Evolutionary conservation across 2,888 invertebrate species (phyloP), one percentile per base, ranked within the genome.

Genomic region (Escarpia spicata): DNA sequence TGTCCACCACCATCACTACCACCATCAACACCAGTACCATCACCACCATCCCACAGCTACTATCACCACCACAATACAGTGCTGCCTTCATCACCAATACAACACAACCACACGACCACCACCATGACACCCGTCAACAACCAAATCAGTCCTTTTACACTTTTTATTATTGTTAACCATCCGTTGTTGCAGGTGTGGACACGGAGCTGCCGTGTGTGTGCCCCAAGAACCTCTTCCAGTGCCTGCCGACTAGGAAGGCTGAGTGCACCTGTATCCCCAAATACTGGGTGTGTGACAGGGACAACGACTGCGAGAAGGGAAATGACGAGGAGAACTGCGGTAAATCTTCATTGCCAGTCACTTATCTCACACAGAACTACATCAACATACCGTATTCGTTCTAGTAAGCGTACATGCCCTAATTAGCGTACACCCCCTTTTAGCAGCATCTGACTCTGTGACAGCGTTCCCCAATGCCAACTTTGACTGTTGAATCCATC

Each of bases 191-290:
- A 75, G 75, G 75, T n/a, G 75, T 75, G 75, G 75, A 26, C 26
- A 75, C 75, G 19, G 75, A 75, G 75, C 26, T n/a, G 75, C 75
- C 75, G 19, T 94, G 94, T 91, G 45, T 90, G 52, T 94, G 94
- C 92, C 92, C 93, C 4, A 52, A 90, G 52, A 91, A 93, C 93
- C 93, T 92, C n/a, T 94, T 94, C 92, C 92, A 90, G n/a, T 94
- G 94, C 91, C 92, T 75, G 52, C 92, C 93, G 26, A 92, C 91
- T 15, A 37, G 60, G 19, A 52, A 91, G 89, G 93, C 93, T 2
- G 94, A 94, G 75, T 94, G 94, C 60, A 93, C 92, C 58, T 94
- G 94, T 91, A 93, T 94, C 91, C 94, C 94, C 3, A 60, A 92
- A 58, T 90, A 92, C 92, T 94, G 94, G 94, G 92, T 93, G 52